Percentiles rank a stretch among this genome's conserved stretches.
phyloP scores from a whole-genome alignment of 1,140 invertebrate species.

The Tribolium castaneum region DNA sequence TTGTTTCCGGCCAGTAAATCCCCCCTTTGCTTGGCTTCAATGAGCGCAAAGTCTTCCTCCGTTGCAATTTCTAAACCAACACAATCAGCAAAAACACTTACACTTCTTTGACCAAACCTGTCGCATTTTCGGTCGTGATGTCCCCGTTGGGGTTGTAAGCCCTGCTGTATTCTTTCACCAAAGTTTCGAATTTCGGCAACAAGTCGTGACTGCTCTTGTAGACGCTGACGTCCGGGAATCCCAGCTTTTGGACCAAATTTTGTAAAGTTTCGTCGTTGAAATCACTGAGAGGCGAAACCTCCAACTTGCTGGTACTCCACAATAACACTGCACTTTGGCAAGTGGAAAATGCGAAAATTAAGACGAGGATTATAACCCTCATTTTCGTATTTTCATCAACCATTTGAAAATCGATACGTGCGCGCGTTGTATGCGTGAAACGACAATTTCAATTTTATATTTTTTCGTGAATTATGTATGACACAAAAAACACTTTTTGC shows the following conservation, averaged over 20 bases:
- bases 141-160: slow-evolving; percentile 56
- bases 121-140: slow-evolving; percentile 48
- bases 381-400: neutral
- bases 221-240: slow-evolving; percentile 47
- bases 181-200: slow-evolving; percentile 47
- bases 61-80: slow-evolving; percentile 45
- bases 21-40: slow-evolving; percentile 42
- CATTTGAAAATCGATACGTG: slow-evolving; percentile 25
- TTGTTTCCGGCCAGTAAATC: slow-evolving; percentile 18
- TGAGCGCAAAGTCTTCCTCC: slow-evolving; percentile 45
- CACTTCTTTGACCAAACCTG: slow-evolving; percentile 45
- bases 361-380: neutral
- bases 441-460: too few relatives aligned
- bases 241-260: slow-evolving; percentile 49
- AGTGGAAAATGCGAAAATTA: slow-evolving; percentile 28
- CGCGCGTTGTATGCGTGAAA: neutral
- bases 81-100: slow-evolving; percentile 21
- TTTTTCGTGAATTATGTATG: too few relatives aligned
- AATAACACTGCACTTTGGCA: slow-evolving; percentile 50
- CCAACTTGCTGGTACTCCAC: slow-evolving; percentile 56
- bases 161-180: slow-evolving; percentile 47
- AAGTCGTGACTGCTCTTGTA: slow-evolving; percentile 47
- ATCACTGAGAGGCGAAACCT: slow-evolving; percentile 53
- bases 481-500: too few relatives aligned
- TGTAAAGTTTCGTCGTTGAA: slow-evolving; percentile 55